Conservation (phyloP, 2,888 invertebrate species). For the Platerodrilus igneus region DNA sequence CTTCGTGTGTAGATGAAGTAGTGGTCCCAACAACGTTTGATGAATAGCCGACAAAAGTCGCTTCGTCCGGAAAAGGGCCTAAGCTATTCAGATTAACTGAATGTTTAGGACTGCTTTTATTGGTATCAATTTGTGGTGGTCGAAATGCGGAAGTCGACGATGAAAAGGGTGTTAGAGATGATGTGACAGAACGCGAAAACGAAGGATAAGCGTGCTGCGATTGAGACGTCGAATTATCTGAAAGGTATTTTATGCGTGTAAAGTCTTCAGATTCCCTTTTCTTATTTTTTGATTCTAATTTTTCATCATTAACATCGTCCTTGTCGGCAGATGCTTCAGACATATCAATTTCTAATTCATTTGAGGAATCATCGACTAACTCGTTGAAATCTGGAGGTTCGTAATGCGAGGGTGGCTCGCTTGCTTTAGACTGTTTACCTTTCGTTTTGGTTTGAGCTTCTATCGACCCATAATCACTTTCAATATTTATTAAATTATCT, state of each 20-base stretch:
- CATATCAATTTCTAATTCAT: constrained; percentile 75
- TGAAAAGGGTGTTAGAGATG: constrained; percentile 61
- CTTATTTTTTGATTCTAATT: constrained; percentile 49
- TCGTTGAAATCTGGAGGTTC: constrained; percentile 73
- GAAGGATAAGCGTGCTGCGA: constrained; percentile 39
- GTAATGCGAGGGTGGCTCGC: constrained; percentile 53
- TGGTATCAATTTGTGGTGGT: constrained; percentile 52
- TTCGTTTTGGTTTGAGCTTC: constrained; percentile 43
- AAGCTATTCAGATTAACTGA: constrained; percentile 45
- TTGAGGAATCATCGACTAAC: constrained; percentile 70
- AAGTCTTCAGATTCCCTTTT: constrained; percentile 51
- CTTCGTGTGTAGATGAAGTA: constrained; percentile 42
- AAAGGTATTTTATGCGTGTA: constrained; percentile 42
- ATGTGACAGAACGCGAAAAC: constrained; percentile 45
- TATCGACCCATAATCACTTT: constrained; percentile 49
- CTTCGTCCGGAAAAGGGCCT: constrained; percentile 65
- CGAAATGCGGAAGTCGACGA: constrained; percentile 75
- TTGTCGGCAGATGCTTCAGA: constrained; percentile 65
- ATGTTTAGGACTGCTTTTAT: constrained; percentile 39
- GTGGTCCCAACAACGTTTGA: constrained; percentile 60
- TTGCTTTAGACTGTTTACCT: constrained; percentile 31
- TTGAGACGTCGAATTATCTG: constrained; percentile 21
- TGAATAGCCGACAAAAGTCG: constrained; percentile 66
- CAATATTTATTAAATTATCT: constrained; percentile 44
- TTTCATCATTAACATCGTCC: constrained; percentile 54